Percentiles rank a stretch among this genome's conserved stretches.
Conservation (phyloP, 2,888 invertebrate genomes). For the Patella caerulea region DNA sequence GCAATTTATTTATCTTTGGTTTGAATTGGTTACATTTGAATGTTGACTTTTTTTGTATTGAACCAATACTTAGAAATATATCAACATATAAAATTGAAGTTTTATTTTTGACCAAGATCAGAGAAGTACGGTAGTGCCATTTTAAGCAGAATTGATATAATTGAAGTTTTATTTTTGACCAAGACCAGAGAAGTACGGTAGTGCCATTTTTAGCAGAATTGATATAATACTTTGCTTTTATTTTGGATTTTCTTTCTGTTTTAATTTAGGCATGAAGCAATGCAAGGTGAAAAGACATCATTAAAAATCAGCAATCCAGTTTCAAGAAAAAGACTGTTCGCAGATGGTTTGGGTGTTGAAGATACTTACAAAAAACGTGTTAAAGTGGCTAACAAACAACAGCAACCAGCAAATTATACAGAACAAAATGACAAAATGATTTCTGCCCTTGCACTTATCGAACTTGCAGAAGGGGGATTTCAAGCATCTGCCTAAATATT, state of each 20-base stretch:
- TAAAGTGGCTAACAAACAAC: background rate
- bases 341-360: background rate
- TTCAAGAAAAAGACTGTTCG: background rate
- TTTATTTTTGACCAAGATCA: too few relatives aligned
- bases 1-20: too few relatives aligned
- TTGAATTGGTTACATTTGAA: too few relatives aligned
- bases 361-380: background rate
- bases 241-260: background rate
- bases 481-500: slow-evolving; percentile 2
- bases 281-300: background rate
- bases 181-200: too few relatives aligned
- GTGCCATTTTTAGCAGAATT: too few relatives aligned
- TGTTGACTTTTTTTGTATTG: too few relatives aligned
- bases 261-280: slow-evolving; percentile 1
- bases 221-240: too few relatives aligned
- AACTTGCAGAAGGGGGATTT: slow-evolving; percentile 57
- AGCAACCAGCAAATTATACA: slow-evolving; percentile 23
- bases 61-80: too few relatives aligned
- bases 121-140: too few relatives aligned
- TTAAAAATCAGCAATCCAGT: background rate
- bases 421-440: slow-evolving; percentile 63
- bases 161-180: too few relatives aligned
- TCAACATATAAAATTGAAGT: too few relatives aligned
- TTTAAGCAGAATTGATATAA: too few relatives aligned
- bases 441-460: slow-evolving; percentile 63